Conservation (phyloP, 2,797 vertebrate genomes). For the Clarias platycephalus region DNA sequence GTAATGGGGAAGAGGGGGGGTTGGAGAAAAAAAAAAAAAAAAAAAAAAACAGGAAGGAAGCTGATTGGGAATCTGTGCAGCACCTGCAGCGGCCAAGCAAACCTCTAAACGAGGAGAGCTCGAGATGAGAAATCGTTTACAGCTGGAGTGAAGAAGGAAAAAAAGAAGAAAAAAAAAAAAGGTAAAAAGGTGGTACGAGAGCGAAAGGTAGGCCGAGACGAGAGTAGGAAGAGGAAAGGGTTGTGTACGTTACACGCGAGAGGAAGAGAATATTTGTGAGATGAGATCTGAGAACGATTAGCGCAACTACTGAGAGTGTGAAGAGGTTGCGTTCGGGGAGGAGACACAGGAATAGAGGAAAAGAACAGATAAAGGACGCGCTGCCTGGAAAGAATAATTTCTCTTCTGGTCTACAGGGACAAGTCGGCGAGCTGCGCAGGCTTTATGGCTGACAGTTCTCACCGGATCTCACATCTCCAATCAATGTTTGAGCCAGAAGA, state of each 20-base stretch:
- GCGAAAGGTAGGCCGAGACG: background rate
- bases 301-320: background rate
- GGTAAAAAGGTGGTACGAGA: background rate
- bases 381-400: background rate
- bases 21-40: too few species aligned
- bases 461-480: background rate
- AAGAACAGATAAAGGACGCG: background rate
- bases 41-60: background rate
- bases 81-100: conserved; percentile 14
- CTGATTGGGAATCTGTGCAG: conserved; percentile 50
- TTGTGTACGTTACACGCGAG: too few species aligned
- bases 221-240: background rate
- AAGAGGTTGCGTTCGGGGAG: background rate
- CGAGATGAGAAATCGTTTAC: conserved; percentile 7
- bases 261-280: background rate
- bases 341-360: background rate
- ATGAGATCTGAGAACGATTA: background rate
- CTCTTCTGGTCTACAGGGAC: background rate
- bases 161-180: too few species aligned
- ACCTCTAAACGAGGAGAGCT: background rate
- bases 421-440: background rate
- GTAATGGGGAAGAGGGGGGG: background rate
- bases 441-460: background rate
- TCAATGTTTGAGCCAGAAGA: background rate
- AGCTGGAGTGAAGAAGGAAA: background rate